Evolutionary conservation across 2,888 invertebrate species (phyloP).

Genomic region (Protonemura montana): DNA sequence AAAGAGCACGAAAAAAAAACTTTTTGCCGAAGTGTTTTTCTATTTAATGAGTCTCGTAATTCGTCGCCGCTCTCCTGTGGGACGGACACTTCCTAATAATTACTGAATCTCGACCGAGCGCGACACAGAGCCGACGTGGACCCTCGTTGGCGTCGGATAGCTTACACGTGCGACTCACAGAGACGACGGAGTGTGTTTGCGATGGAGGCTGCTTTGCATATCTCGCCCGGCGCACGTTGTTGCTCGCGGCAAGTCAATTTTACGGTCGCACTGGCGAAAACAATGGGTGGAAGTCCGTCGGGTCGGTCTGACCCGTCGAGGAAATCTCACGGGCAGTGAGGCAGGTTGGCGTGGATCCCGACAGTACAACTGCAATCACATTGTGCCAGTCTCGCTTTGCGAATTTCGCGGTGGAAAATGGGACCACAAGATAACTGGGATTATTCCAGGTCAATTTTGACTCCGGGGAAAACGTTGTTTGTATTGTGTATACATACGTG

Average conservation of each 20-base stretch:
- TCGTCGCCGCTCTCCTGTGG: background rate
- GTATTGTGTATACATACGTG: background rate
- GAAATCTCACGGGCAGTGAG: too few relatives aligned
- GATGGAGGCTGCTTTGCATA: background rate
- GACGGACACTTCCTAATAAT: background rate
- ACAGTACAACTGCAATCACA: background rate
- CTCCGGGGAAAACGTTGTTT: background rate
- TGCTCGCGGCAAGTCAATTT: background rate
- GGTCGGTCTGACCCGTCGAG: background rate
- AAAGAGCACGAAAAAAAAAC: background rate
- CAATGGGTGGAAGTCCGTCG: background rate
- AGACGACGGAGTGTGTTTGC: background rate
- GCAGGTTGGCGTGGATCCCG: background rate
- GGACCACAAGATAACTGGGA: background rate
- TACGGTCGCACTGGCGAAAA: background rate
- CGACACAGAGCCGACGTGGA: background rate
- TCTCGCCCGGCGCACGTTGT: background rate
- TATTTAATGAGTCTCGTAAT: conserved; percentile 4
- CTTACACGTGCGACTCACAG: background rate
- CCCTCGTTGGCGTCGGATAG: background rate
- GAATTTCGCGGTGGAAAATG: background rate
- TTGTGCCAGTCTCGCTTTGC: background rate
- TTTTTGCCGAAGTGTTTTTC: background rate
- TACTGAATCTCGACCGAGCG: background rate
- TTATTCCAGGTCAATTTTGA: too few relatives aligned